A percentile compares a stretch with the other conserved stretches of the same genome.
Conservation (phyloP, 1,140 invertebrate species). For the Bilobella aurantiaca region DNA sequence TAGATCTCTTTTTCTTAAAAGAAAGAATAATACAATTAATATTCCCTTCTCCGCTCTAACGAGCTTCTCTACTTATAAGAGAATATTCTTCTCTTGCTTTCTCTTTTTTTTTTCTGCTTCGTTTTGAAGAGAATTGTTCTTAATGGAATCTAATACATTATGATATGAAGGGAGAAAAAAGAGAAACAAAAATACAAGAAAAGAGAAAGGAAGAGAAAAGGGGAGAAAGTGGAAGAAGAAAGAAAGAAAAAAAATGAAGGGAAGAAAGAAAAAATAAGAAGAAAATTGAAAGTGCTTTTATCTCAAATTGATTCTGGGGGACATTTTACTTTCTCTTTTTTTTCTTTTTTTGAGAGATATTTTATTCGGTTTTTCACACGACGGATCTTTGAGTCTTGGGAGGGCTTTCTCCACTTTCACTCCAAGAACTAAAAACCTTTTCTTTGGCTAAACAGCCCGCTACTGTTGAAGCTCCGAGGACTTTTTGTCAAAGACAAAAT, state of each 20-base stretch:
- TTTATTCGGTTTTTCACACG: constrained; percentile 34
- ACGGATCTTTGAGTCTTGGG: neutral
- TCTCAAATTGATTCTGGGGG: constrained; percentile 36
- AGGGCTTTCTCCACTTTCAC: neutral
- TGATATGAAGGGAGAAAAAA: constrained; percentile 2
- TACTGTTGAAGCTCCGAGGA: too few species aligned
- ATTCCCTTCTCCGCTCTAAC: neutral
- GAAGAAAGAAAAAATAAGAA: constrained; percentile 24
- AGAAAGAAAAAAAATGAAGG: constrained; percentile 13
- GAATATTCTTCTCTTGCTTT: constrained; percentile 15
- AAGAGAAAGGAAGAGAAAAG: constrained; percentile 14
- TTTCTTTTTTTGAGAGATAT: constrained; percentile 28
- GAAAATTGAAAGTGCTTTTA: constrained; percentile 36
- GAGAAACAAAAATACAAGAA: constrained; percentile 2
- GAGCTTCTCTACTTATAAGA: constrained; percentile 1
- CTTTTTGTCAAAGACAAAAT: neutral
- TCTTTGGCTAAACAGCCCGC: too few species aligned
- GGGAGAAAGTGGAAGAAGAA: constrained; percentile 1
- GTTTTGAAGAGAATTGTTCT: neutral
- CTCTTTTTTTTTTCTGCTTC: too few species aligned
- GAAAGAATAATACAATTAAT: neutral
- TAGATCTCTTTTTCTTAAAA: neutral
- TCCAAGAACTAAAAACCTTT: too few species aligned
- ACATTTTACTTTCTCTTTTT: constrained; percentile 33
- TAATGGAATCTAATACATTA: constrained; percentile 9